Percentiles rank a stretch among this genome's conserved stretches.
Evolutionary conservation across 1,140 invertebrate species (phyloP).

Genomic region (Gryon sp.): DNA sequence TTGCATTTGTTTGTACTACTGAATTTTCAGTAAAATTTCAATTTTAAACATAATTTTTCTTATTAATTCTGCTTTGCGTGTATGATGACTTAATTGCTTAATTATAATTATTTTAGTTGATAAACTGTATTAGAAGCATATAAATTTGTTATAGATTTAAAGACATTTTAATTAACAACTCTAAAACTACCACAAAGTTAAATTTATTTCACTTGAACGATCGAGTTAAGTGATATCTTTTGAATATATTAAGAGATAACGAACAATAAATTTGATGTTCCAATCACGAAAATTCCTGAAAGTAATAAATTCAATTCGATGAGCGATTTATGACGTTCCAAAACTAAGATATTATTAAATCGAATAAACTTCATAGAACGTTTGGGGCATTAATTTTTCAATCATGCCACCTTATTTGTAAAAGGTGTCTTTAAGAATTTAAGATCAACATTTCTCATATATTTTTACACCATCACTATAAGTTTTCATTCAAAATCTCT

Average conservation of each 20-base stretch:
- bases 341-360: slow-evolving; percentile 15
- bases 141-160: no score
- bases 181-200: no score
- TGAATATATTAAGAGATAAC: slow-evolving; percentile 9
- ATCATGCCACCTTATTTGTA: neutral
- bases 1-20: no score
- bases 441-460: slow-evolving; percentile 19
- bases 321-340: slow-evolving; percentile 13
- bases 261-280: slow-evolving; percentile 29
- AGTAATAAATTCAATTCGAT: slow-evolving; percentile 15
- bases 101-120: no score
- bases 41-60: no score
- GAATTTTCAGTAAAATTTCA: no score
- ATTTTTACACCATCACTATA: slow-evolving; percentile 9
- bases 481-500: slow-evolving; percentile 19
- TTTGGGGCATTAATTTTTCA: slow-evolving; percentile 5
- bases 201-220: slow-evolving; percentile 11
- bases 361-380: slow-evolving; percentile 5
- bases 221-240: slow-evolving; percentile 13
- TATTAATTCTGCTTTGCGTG: no score
- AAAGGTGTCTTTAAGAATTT: neutral
- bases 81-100: no score
- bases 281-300: slow-evolving; percentile 11
- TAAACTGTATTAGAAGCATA: no score
- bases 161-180: no score